Percentiles rank a stretch among this genome's conserved stretches.
Conservation (phyloP, 2,113 vertebrate species). For the Jaculus jaculus region DNA sequence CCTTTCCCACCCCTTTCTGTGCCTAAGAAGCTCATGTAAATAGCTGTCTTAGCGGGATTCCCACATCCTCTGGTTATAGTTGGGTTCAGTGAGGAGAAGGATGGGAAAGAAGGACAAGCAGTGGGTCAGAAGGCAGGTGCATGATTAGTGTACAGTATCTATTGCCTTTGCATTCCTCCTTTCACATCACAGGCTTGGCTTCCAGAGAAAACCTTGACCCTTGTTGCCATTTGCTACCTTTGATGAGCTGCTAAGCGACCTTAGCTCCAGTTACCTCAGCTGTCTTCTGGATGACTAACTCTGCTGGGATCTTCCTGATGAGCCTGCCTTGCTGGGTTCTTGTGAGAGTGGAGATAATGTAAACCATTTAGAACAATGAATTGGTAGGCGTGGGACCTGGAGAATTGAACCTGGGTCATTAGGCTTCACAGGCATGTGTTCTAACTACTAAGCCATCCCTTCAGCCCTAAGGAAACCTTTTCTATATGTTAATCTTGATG, state of each 20-base stretch:
- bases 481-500: too few species aligned
- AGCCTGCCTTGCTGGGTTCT: not conserved
- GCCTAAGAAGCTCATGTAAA: not conserved
- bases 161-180: not conserved
- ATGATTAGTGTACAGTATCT: not conserved
- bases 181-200: not conserved
- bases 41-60: rapidly evolving
- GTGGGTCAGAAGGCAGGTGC: not conserved
- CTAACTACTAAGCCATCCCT: too few species aligned
- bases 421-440: too few species aligned
- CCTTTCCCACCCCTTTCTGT: not conserved
- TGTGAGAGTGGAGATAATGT: not conserved
- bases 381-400: too few species aligned
- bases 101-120: too few species aligned
- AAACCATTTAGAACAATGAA: not conserved
- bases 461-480: too few species aligned
- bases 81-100: not conserved
- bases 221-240: not conserved
- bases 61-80: not conserved
- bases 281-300: not conserved
- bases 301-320: not conserved
- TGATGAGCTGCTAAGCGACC: not conserved
- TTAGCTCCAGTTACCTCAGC: not conserved
- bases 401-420: too few species aligned
- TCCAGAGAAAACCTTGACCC: not conserved